phyloP scores from a whole-genome alignment of 2,888 invertebrate genomes.

The Apeira syringaria region DNA sequence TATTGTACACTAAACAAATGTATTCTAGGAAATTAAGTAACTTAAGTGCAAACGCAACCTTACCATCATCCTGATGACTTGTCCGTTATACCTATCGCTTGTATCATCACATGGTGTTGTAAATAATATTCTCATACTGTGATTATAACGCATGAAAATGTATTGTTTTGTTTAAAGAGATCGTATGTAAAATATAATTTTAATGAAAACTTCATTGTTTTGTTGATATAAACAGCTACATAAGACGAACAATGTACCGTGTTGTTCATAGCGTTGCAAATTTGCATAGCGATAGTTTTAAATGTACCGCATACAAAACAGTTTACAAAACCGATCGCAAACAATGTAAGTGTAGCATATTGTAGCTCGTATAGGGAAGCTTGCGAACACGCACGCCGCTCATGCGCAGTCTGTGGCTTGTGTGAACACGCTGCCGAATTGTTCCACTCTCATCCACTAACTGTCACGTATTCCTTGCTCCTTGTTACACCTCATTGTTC shows the following conservation, averaged over 20 bases:
- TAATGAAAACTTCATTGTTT: no score
- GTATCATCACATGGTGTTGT: no score
- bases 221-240: neutral
- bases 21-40: no score
- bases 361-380: constrained; percentile 22
- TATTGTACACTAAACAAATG: no score
- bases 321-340: constrained; percentile 25
- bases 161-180: no score
- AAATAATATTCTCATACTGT: no score
- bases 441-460: neutral
- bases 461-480: constrained; percentile 60
- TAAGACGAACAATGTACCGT: constrained; percentile 5
- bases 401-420: constrained; percentile 64
- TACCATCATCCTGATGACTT: no score
- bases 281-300: constrained; percentile 18
- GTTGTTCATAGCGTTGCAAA: constrained; percentile 4
- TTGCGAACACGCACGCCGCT: constrained; percentile 54
- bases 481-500: constrained; percentile 78
- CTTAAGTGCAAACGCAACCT: no score
- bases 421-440: constrained; percentile 50
- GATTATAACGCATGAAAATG: no score
- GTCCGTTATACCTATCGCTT: no score
- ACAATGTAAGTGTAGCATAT: constrained; percentile 38
- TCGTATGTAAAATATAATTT: no score
- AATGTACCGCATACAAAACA: constrained; percentile 14